phyloP scores from a whole-genome alignment of 2,113 vertebrate species.

The Lepidothrix coronata region DNA sequence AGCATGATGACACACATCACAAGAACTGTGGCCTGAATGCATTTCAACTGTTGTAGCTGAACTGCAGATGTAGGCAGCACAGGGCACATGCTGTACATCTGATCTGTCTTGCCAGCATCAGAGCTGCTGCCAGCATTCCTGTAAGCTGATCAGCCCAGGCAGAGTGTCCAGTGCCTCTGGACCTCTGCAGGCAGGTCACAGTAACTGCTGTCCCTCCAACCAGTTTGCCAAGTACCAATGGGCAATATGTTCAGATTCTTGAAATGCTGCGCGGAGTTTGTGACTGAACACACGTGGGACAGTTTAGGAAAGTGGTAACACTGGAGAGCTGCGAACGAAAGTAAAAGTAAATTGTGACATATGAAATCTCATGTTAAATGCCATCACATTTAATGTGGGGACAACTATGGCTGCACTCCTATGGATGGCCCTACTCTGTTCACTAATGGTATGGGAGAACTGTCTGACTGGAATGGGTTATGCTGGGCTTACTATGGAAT shows the following conservation, averaged over 20 bases:
- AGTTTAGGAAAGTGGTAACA: too few relatives aligned
- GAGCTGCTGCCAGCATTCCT: background rate
- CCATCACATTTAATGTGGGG: background rate
- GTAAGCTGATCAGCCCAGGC: fast-evolving
- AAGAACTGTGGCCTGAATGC: background rate
- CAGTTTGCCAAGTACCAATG: fast-evolving
- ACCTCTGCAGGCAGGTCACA: background rate
- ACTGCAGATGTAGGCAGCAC: background rate
- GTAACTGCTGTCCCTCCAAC: background rate
- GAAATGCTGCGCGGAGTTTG: background rate
- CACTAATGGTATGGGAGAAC: background rate
- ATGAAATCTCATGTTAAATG: background rate
- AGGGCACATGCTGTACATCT: background rate
- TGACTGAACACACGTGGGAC: fast-evolving
- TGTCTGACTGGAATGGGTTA: fast-evolving
- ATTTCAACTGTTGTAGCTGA: background rate
- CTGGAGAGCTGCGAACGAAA: background rate
- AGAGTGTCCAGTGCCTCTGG: background rate
- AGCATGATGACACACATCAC: fast-evolving
- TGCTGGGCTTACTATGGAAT: fast-evolving
- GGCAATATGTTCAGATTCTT: background rate
- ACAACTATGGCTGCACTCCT: background rate
- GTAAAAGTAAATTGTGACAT: background rate
- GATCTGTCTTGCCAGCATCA: background rate
- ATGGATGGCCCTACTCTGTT: background rate